Conservation (phyloP, 2,797 vertebrate genomes). For the Crenuchus spilurus region DNA sequence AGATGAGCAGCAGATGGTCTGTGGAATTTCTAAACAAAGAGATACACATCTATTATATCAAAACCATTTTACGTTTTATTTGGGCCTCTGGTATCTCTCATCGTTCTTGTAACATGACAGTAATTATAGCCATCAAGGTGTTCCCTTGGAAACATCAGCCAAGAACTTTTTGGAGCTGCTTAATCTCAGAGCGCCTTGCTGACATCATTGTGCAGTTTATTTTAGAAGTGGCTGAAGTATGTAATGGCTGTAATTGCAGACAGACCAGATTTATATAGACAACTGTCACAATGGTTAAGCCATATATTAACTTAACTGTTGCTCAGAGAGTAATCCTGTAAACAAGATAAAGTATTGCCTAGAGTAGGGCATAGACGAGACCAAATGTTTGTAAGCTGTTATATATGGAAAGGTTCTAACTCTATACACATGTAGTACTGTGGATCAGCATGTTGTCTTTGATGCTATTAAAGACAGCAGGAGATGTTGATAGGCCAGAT, state of each 20-base stretch:
- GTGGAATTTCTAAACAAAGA: conserved; percentile 93
- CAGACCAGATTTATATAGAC: conserved; percentile 77
- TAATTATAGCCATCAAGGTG: conserved; percentile 98
- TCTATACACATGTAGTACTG: conserved; percentile 12
- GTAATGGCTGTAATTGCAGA: conserved; percentile 89
- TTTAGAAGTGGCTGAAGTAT: conserved; percentile 91
- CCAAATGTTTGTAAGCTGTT: conserved; percentile 51
- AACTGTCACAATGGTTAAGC: conserved; percentile 71
- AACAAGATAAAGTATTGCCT: conserved; percentile 74
- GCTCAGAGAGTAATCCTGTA: conserved; percentile 81
- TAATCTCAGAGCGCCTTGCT: conserved; percentile 81
- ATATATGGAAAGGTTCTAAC: conserved; percentile 20
- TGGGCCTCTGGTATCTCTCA: conserved; percentile 93
- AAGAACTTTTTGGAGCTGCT: conserved; percentile 78
- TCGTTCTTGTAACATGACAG: conserved; percentile 91
- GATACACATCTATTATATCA: conserved; percentile 94
- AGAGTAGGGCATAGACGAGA: conserved; percentile 60
- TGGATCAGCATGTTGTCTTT: conserved; percentile 41
- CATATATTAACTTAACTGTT: conserved; percentile 83
- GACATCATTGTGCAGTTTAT: conserved; percentile 89
- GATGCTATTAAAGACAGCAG: conserved; percentile 54
- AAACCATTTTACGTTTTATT: conserved; percentile 98
- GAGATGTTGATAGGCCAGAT: conserved; percentile 51
- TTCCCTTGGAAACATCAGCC: conserved; percentile 84
- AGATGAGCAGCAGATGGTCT: conserved; percentile 83